These are phyloP conservation scores for Sebastes melanostomus DNA, from an alignment of 2,797 vertebrate species.

Conservation along the genomic window DNA sequence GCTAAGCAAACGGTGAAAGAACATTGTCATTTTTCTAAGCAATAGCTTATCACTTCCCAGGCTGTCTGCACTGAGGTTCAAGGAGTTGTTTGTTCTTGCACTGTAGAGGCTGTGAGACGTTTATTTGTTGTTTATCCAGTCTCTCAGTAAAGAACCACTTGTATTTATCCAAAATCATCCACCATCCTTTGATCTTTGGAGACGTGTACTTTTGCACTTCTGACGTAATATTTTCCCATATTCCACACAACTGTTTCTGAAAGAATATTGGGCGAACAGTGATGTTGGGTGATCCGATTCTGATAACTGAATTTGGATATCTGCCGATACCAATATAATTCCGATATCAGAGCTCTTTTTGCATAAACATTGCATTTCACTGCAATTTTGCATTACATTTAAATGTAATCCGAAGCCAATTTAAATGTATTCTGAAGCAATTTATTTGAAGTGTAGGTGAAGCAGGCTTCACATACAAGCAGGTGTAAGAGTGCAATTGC, in stretches of 20 bases:
- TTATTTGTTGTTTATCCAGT: constrained; percentile 2
- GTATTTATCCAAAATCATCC: neutral
- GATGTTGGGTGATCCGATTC: too few relatives aligned
- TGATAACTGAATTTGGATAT: too few relatives aligned
- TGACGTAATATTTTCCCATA: neutral
- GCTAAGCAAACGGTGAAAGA: constrained; percentile 1
- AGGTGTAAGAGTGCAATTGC: neutral
- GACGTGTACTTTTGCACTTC: neutral
- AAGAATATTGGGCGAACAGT: neutral
- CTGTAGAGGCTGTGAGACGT: constrained; percentile 9
- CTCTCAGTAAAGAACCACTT: neutral
- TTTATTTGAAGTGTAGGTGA: neutral
- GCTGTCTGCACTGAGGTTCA: constrained; percentile 17
- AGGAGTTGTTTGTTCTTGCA: constrained; percentile 18
- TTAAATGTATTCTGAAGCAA: neutral
- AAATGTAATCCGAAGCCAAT: neutral
- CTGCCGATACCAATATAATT: too few relatives aligned
- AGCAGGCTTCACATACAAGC: neutral
- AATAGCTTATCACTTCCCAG: constrained; percentile 37
- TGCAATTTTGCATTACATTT: neutral
- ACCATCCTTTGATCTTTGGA: neutral
- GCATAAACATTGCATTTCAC: too few relatives aligned
- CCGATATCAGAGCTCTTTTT: too few relatives aligned
- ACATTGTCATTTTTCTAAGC: constrained; percentile 16
- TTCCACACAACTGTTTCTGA: neutral